phyloP scores from a whole-genome alignment of 2,797 vertebrate species.

The Pangasius krempfi region DNA sequence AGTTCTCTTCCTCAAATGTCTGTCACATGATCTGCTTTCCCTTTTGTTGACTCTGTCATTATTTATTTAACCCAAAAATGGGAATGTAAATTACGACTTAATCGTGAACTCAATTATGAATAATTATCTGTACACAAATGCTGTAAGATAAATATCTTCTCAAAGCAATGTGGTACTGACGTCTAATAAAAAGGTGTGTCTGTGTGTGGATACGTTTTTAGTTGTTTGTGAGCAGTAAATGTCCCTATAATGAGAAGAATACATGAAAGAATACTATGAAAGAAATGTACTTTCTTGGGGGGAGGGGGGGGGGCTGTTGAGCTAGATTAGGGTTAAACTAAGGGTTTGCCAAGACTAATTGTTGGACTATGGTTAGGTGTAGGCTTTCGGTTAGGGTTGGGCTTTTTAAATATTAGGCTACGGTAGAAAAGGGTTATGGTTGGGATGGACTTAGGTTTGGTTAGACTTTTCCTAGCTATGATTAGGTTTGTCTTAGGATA shows the following conservation, averaged over 20 bases:
- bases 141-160: neutral
- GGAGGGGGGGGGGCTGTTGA: neutral
- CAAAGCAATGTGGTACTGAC: slow-evolving; percentile 22
- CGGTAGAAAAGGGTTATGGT: neutral
- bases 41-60: slow-evolving; percentile 2
- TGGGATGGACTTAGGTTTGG: neutral
- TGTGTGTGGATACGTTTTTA: neutral
- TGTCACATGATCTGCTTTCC: neutral
- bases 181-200: slow-evolving; percentile 72
- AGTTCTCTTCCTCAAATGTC: neutral
- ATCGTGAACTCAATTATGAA: slow-evolving; percentile 13
- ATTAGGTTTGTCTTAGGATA: too few species aligned
- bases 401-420: neutral
- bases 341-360: too few species aligned
- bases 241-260: neutral
- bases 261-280: neutral
- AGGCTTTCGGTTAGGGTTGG: neutral
- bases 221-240: neutral
- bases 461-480: neutral
- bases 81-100: neutral
- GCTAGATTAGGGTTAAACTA: neutral
- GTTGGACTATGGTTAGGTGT: neutral
- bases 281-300: neutral
- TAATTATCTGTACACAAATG: neutral
- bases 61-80: slow-evolving; percentile 7